These are phyloP conservation scores for Toxostoma redivivum DNA, from an alignment of 2,113 vertebrate species.

Conservation along the genomic window DNA sequence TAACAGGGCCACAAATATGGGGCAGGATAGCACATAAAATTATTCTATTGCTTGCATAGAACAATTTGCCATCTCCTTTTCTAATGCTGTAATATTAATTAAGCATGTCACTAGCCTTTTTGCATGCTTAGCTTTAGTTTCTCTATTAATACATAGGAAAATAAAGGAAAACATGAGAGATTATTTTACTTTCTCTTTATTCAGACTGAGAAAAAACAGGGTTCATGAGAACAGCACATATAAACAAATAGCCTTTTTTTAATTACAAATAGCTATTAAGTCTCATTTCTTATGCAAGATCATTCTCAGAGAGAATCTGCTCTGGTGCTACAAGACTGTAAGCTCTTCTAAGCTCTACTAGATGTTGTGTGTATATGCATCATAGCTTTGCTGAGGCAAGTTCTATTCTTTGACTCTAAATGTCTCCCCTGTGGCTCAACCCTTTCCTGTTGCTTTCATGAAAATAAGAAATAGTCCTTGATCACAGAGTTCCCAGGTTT, in stretches of 20 bases:
- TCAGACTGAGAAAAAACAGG: neutral
- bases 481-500: constrained; percentile 21
- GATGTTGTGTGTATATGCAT: neutral
- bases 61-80: neutral
- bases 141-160: neutral
- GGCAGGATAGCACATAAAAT: neutral
- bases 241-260: constrained; percentile 18
- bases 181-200: constrained; percentile 1
- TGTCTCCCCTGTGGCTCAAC: constrained; percentile 14
- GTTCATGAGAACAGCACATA: neutral
- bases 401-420: constrained; percentile 31
- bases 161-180: neutral
- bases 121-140: neutral
- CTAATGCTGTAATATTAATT: neutral
- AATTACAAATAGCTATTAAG: constrained; percentile 30
- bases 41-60: neutral
- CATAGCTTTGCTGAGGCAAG: neutral
- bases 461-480: constrained; percentile 24
- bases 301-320: neutral
- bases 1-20: neutral
- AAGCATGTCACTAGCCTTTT: neutral
- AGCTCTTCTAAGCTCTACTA: neutral
- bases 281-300: constrained; percentile 1
- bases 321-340: neutral
- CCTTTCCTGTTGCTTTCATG: constrained; percentile 59